These are phyloP conservation scores for Loris lydekkerianus DNA, from an alignment of 2,797 vertebrate genomes.

Conservation along the genomic window DNA sequence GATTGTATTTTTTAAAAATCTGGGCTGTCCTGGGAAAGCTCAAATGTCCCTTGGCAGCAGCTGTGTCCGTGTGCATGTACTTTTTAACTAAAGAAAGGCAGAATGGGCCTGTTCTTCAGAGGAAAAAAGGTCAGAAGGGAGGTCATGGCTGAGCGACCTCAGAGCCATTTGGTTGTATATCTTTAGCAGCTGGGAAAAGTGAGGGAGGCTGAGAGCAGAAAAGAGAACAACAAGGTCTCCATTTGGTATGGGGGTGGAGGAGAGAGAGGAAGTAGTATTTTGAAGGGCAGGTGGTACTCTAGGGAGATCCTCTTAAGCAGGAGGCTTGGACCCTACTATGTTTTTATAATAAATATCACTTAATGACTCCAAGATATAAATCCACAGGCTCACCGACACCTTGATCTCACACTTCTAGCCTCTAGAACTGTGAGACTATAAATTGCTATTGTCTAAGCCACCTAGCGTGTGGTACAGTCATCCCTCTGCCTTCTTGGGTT, in stretches of 20 bases:
- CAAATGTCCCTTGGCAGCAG: neutral
- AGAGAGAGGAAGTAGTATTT: constrained; percentile 17
- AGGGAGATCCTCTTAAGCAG: neutral
- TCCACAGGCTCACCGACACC: neutral
- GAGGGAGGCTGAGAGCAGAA: neutral
- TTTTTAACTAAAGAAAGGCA: constrained; percentile 24
- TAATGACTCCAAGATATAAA: no score
- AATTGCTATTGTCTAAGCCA: neutral
- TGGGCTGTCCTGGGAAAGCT: constrained; percentile 17
- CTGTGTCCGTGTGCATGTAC: neutral
- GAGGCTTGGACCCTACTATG: no score
- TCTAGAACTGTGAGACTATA: neutral
- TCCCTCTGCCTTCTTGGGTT: neutral
- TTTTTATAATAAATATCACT: no score
- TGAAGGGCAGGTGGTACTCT: neutral
- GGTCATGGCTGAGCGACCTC: neutral
- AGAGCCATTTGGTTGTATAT: neutral
- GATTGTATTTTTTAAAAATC: constrained; percentile 58
- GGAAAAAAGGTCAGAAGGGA: neutral
- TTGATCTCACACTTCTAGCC: neutral
- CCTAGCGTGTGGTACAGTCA: neutral
- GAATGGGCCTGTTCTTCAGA: neutral
- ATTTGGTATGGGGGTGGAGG: neutral
- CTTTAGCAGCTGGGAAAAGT: constrained; percentile 13
- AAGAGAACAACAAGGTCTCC: neutral